These are phyloP conservation scores for Rousettus madagascariensis DNA, from an alignment of 2,797 vertebrate genomes.

Conservation along the genomic window DNA sequence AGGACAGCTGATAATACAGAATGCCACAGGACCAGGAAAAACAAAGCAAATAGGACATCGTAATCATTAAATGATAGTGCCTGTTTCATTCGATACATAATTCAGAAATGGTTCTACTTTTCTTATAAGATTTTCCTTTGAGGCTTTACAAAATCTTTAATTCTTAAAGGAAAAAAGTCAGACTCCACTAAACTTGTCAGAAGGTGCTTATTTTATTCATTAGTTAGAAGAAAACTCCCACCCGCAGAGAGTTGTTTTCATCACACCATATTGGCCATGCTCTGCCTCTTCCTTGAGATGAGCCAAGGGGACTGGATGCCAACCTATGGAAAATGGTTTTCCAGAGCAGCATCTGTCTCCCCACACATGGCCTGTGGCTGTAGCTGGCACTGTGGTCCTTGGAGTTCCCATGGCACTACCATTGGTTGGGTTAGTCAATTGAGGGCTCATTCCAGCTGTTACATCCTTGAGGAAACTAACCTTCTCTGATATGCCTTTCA, in stretches of 20 bases:
- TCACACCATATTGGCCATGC: conserved; percentile 43
- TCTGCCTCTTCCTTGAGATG: conserved; percentile 64
- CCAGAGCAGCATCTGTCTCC: conserved; percentile 81
- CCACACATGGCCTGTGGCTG: conserved; percentile 72
- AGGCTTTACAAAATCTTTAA: background rate
- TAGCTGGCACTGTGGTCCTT: conserved; percentile 47
- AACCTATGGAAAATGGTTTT: conserved; percentile 71
- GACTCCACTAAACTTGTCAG: background rate
- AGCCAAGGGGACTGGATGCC: conserved; percentile 76
- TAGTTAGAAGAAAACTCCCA: conserved; percentile 13
- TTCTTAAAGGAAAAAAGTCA: background rate
- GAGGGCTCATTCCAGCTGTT: conserved; percentile 51
- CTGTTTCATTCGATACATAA: background rate
- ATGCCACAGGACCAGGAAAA: background rate
- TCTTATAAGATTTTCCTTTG: background rate
- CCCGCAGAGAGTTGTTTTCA: conserved; percentile 56
- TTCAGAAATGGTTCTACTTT: background rate
- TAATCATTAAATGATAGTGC: background rate
- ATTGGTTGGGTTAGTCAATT: conserved; percentile 62
- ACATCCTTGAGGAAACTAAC: conserved; percentile 53
- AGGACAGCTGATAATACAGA: background rate
- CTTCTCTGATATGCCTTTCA: conserved; percentile 52
- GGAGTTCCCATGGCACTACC: conserved; percentile 73
- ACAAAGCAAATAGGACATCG: background rate
- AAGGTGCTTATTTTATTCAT: conserved; percentile 66